Conservation (phyloP, 2,888 invertebrate species). For the Caenorhabditis sp. region DNA sequence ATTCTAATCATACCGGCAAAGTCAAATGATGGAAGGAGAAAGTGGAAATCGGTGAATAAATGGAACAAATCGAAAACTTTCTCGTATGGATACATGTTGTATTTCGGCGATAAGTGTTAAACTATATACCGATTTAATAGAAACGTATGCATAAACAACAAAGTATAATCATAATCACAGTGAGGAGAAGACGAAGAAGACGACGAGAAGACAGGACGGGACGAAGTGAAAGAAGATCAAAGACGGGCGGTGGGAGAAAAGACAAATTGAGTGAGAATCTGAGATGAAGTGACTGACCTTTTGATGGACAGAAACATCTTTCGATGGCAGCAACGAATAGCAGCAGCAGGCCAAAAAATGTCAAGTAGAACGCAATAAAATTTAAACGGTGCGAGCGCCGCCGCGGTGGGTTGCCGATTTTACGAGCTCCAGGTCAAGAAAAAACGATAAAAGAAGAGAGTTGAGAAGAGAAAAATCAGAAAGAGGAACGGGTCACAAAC, state of each 20-base stretch:
- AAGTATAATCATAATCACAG: constrained; percentile 30
- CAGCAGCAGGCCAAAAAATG: constrained; percentile 11
- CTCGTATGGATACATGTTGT: constrained; percentile 18
- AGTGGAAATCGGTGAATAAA: constrained; percentile 58
- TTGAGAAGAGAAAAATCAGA: not conserved
- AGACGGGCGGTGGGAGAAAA: constrained; percentile 23
- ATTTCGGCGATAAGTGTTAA: constrained; percentile 4
- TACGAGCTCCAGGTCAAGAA: constrained; percentile 40
- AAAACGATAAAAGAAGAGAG: constrained; percentile 31
- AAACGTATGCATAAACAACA: constrained; percentile 42
- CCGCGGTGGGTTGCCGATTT: constrained; percentile 15
- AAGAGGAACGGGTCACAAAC: constrained; percentile 42
- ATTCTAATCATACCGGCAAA: constrained; percentile 57
- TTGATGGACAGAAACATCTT: constrained; percentile 13
- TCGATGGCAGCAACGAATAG: constrained; percentile 29
- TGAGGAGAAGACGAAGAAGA: not conserved
- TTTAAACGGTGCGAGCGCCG: not conserved
- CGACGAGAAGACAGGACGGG: not conserved
- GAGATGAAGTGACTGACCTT: constrained; percentile 33
- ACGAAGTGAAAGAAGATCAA: constrained; percentile 20
- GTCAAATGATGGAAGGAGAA: constrained; percentile 41
- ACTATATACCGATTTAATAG: constrained; percentile 27
- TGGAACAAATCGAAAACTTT: constrained; percentile 67
- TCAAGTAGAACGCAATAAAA: constrained; percentile 17
- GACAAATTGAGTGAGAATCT: constrained; percentile 39